Base-by-base conservation (phyloP, 2,113 vertebrate species). In the Dicrurus megarhynchus region DNA sequence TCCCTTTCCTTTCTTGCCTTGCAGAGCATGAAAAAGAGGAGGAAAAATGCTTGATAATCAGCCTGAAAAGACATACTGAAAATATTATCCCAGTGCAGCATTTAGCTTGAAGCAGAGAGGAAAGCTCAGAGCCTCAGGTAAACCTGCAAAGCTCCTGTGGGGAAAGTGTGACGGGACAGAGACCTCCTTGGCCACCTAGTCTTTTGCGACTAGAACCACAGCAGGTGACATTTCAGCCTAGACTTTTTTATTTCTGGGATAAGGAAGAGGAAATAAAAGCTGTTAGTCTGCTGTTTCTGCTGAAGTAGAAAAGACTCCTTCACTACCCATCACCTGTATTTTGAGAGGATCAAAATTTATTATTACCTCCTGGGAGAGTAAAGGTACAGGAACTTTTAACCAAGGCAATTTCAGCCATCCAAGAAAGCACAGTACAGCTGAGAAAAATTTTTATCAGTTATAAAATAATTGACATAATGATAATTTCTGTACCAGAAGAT, bases 161-260 rank as follows among this genome's bases (percentile, higher is more conserved):
- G 22, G 18, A 18, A 77, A 61, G 26, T 0, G 0, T 37, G 41
- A 60, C 24, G n/a, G 49, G 7, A 39, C 16, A 77, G 27, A 46
- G 2, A 32, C 46, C 44, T 27, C 22, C 68, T 5, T 7, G 64
- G 37, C n/a, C 47, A 73, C n/a, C 12, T n/a, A 11, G 12, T 73
- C 28, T 41, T 33, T 26, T 14, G 39, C n/a, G 57, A 73, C 17
- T 53, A 53, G 39, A 44, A 44, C 41, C 47, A 41, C 6, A 8
- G 18, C 47, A 77, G 33, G 33, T 15, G 12, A 22, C 39, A 73
- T 27, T 37, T 15, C 64, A 89, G 42, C 7, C 76, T n/a, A n/a
- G 11, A 53, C 39, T 53, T 73, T n/a, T 16, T 53, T 78, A 73
- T 16, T 78, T 53, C 76, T 47, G 14, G n/a, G 22, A 56, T 41